These are phyloP conservation scores for Arbacia lixula DNA, from an alignment of 53 echinoderm and acorn worm genomes.

Conservation along the genomic window DNA sequence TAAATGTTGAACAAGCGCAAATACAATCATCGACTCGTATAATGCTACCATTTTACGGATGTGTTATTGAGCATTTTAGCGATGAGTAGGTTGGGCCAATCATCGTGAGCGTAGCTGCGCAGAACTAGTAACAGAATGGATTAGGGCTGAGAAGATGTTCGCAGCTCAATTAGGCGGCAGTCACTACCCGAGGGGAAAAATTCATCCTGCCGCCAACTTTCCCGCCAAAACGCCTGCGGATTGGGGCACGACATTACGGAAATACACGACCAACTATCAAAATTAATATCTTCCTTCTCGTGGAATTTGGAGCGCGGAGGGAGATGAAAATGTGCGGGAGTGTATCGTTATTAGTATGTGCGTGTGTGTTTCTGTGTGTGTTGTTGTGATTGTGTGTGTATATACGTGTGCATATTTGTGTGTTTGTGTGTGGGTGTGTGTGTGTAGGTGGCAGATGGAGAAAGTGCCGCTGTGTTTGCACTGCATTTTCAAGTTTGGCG, in stretches of 20 bases:
- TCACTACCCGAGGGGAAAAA: constrained; percentile 21
- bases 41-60: too few relatives aligned
- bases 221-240: constrained; percentile 34
- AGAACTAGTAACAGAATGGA: too few relatives aligned
- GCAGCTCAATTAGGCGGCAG: too few relatives aligned
- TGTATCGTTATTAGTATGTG: not conserved
- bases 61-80: too few relatives aligned
- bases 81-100: too few relatives aligned
- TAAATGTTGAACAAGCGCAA: too few relatives aligned
- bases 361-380: not conserved
- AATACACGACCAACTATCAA: constrained; percentile 40
- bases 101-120: too few relatives aligned
- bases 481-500: too few relatives aligned
- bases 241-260: constrained; percentile 25
- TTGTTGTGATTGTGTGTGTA: not conserved
- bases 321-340: too few relatives aligned
- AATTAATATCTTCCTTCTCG: constrained; percentile 32
- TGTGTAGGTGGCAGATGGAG: not conserved
- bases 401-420: not conserved
- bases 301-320: too few relatives aligned
- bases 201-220: constrained; percentile 40
- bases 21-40: too few relatives aligned
- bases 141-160: too few relatives aligned
- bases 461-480: not conserved
- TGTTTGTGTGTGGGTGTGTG: not conserved